phyloP scores from a whole-genome alignment of 2,888 invertebrate genomes.

The Brachypalpus laphriformis region DNA sequence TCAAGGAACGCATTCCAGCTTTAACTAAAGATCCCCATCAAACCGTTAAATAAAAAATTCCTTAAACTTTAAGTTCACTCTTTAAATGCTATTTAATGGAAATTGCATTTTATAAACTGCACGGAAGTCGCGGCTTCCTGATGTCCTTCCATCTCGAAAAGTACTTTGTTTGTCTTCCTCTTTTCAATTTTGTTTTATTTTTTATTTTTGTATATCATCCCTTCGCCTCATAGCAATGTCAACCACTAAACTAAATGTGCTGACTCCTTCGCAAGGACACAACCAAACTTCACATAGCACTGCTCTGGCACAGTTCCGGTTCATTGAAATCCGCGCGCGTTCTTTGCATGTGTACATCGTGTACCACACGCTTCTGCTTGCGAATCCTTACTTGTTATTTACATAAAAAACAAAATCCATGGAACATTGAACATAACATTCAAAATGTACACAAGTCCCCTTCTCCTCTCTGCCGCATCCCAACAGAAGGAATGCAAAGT shows the following conservation, averaged over 20 bases:
- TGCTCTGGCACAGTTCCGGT: slow-evolving; percentile 43
- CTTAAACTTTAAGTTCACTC: background rate
- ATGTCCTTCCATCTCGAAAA: slow-evolving; percentile 41
- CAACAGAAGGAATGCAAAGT: slow-evolving; percentile 18
- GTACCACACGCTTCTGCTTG: slow-evolving; percentile 42
- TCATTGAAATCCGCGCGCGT: slow-evolving; percentile 57
- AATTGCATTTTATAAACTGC: slow-evolving; percentile 31
- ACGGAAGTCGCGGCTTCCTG: slow-evolving; percentile 27
- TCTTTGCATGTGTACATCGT: slow-evolving; percentile 56
- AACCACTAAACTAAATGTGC: slow-evolving; percentile 44
- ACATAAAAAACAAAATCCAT: slow-evolving; percentile 36
- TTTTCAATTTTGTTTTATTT: slow-evolving; percentile 19
- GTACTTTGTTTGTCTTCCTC: slow-evolving; percentile 19
- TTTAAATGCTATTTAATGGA: slow-evolving; percentile 5
- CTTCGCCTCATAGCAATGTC: slow-evolving; percentile 19
- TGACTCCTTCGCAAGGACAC: slow-evolving; percentile 41
- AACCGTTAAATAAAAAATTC: too few species aligned
- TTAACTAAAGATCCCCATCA: too few species aligned
- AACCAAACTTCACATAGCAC: slow-evolving; percentile 11
- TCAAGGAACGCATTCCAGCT: too few species aligned
- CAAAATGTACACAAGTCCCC: slow-evolving; percentile 4
- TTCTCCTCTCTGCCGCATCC: background rate
- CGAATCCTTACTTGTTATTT: slow-evolving; percentile 35
- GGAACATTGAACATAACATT: slow-evolving; percentile 62
- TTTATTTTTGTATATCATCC: slow-evolving; percentile 10